These are phyloP conservation scores for Drosophila mimetica DNA, from an alignment of 2,888 invertebrate genomes.

Conservation along the genomic window DNA sequence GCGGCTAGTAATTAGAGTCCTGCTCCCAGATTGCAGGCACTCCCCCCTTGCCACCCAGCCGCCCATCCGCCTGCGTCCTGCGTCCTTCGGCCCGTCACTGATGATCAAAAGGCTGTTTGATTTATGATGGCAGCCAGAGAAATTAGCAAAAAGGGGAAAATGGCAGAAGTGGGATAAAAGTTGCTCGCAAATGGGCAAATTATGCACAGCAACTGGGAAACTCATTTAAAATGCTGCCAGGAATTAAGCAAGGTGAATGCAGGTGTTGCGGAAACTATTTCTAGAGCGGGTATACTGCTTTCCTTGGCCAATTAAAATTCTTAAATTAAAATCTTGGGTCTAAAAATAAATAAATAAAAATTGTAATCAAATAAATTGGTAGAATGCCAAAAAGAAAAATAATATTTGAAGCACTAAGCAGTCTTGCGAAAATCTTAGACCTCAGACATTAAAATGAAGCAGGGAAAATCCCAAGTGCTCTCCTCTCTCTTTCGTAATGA, in stretches of 20 bases:
- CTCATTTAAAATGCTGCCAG: slow-evolving; percentile 64
- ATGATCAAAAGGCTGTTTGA: slow-evolving; percentile 78
- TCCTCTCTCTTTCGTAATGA: slow-evolving; percentile 21
- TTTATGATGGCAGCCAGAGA: slow-evolving; percentile 70
- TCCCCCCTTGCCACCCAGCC: slow-evolving; percentile 7
- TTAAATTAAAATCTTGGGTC: neutral
- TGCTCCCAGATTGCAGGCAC: slow-evolving; percentile 60
- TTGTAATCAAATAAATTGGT: too few relatives aligned
- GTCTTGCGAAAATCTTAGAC: neutral
- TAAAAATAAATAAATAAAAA: too few relatives aligned
- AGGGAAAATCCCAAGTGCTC: slow-evolving; percentile 3
- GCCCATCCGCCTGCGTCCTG: slow-evolving; percentile 1
- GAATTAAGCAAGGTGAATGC: slow-evolving; percentile 29
- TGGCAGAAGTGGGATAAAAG: slow-evolving; percentile 47
- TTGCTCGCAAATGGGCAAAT: slow-evolving; percentile 71
- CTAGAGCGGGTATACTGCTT: neutral
- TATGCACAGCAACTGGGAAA: slow-evolving; percentile 62
- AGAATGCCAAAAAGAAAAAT: too few relatives aligned
- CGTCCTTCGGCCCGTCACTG: slow-evolving; percentile 32
- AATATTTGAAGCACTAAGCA: neutral
- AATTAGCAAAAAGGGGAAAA: slow-evolving; percentile 58
- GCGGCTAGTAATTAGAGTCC: slow-evolving; percentile 71
- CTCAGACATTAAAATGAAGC: neutral
- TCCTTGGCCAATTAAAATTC: neutral
- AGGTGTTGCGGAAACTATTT: slow-evolving; percentile 20